A percentile compares a stretch with the other conserved stretches of the same genome.
phyloP scores from a whole-genome alignment of 2,113 vertebrate species.

The Megaleporinus macrocephalus region DNA sequence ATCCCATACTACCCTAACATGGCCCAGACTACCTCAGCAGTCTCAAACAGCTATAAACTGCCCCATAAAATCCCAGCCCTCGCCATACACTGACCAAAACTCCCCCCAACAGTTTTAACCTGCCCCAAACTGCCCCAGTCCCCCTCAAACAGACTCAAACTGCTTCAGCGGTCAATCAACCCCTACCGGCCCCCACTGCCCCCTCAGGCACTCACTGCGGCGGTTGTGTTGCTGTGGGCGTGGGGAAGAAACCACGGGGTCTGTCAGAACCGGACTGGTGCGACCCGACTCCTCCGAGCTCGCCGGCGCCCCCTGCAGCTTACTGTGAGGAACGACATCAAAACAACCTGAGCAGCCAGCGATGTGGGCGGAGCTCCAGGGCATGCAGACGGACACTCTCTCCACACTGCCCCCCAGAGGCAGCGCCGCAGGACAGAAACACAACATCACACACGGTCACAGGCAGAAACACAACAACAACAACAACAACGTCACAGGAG shows the following conservation, averaged over 20 bases:
- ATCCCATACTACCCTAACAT: no score
- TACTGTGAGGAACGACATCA: slow-evolving; percentile 83
- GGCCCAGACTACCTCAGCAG: no score
- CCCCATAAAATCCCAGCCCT: no score
- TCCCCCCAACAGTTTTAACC: no score
- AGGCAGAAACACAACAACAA: slow-evolving; percentile 47
- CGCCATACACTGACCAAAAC: no score
- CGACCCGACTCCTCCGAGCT: slow-evolving; percentile 70
- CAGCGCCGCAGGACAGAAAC: slow-evolving; percentile 45
- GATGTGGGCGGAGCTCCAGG: slow-evolving; percentile 73
- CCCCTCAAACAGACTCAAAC: not conserved
- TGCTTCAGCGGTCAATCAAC: not conserved
- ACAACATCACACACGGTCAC: slow-evolving; percentile 53
- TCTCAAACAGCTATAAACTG: no score
- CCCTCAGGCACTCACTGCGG: slow-evolving; percentile 74
- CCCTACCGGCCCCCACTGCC: not conserved
- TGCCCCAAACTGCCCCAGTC: no score
- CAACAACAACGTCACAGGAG: slow-evolving; percentile 28
- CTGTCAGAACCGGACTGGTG: slow-evolving; percentile 73
- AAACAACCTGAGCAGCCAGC: slow-evolving; percentile 83
- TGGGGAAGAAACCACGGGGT: slow-evolving; percentile 74
- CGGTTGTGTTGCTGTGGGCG: slow-evolving; percentile 68
- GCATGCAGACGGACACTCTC: slow-evolving; percentile 70
- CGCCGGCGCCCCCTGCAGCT: slow-evolving; percentile 76
- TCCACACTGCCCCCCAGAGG: slow-evolving; percentile 70